Evolutionary conservation across 2,797 vertebrate species (phyloP).

Genomic region (Adrianichthys oophorus): DNA sequence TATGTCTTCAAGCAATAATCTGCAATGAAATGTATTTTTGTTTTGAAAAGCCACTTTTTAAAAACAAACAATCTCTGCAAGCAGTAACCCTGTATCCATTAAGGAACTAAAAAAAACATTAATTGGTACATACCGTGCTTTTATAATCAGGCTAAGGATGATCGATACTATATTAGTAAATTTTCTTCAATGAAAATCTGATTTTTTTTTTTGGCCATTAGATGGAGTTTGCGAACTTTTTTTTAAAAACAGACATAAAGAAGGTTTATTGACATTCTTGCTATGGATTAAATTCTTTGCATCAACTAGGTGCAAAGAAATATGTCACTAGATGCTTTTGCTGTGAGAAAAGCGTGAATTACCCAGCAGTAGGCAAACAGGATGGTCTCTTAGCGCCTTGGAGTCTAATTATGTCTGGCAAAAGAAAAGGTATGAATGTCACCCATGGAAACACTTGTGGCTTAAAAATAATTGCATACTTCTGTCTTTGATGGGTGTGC

Average conservation of each 20-base stretch:
- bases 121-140: too few relatives aligned
- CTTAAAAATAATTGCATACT: conserved; percentile 83
- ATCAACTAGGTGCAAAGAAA: conserved; percentile 28
- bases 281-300: conserved; percentile 29
- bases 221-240: conserved; percentile 9
- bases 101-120: too few relatives aligned
- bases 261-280: conserved; percentile 7
- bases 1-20: too few relatives aligned
- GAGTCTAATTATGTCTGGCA: conserved; percentile 78
- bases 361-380: conserved; percentile 48
- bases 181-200: not conserved
- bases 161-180: not conserved
- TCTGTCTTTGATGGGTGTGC: conserved; percentile 73
- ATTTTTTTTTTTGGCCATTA: not conserved
- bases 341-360: conserved; percentile 49
- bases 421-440: conserved; percentile 76
- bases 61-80: too few relatives aligned
- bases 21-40: too few relatives aligned
- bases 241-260: conserved; percentile 6
- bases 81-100: too few relatives aligned
- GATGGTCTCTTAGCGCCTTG: conserved; percentile 61
- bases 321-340: conserved; percentile 47
- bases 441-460: conserved; percentile 77
- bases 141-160: not conserved
- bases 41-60: too few relatives aligned